phyloP scores from a whole-genome alignment of 2,113 vertebrate genomes.

The Oncorhynchus mykiss region DNA sequence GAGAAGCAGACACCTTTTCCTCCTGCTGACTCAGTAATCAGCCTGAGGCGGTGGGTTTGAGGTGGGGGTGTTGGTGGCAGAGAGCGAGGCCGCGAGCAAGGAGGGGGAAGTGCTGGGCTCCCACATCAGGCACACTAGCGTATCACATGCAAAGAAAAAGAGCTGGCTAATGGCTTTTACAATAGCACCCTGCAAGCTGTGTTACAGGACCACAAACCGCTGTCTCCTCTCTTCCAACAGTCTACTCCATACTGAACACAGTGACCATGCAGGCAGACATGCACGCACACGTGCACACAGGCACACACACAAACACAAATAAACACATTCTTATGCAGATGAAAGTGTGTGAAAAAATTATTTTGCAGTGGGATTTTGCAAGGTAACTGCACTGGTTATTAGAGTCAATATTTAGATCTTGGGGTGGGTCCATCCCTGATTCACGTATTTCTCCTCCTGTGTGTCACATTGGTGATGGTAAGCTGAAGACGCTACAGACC shows the following conservation, averaged over 20 bases:
- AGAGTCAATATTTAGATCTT: too few relatives aligned
- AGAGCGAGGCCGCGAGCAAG: conserved; percentile 9
- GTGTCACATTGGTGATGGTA: too few relatives aligned
- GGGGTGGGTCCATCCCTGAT: background rate
- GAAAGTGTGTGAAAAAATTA: background rate
- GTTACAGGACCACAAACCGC: conserved; percentile 64
- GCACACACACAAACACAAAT: conserved; percentile 14
- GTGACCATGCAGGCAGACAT: conserved; percentile 22
- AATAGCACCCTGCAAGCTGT: conserved; percentile 68
- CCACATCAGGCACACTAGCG: conserved; percentile 69
- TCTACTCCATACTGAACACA: conserved; percentile 37
- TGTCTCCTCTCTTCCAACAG: conserved; percentile 48
- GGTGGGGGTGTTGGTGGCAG: conserved; percentile 64
- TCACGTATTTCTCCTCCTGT: conserved; percentile 20
- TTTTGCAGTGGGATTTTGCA: too few relatives aligned
- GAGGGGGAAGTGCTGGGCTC: conserved; percentile 54
- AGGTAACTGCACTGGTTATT: too few relatives aligned
- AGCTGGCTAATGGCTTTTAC: conserved; percentile 76
- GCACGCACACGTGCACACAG: conserved; percentile 27
- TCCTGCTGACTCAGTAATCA: conserved; percentile 78
- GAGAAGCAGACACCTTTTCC: conserved; percentile 76
- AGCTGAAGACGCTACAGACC: too few relatives aligned
- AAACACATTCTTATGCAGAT: background rate
- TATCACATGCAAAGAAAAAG: conserved; percentile 70
- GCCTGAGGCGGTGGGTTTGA: conserved; percentile 67